phyloP scores from a whole-genome alignment of 2,113 vertebrate genomes.

The Capra hircus region DNA sequence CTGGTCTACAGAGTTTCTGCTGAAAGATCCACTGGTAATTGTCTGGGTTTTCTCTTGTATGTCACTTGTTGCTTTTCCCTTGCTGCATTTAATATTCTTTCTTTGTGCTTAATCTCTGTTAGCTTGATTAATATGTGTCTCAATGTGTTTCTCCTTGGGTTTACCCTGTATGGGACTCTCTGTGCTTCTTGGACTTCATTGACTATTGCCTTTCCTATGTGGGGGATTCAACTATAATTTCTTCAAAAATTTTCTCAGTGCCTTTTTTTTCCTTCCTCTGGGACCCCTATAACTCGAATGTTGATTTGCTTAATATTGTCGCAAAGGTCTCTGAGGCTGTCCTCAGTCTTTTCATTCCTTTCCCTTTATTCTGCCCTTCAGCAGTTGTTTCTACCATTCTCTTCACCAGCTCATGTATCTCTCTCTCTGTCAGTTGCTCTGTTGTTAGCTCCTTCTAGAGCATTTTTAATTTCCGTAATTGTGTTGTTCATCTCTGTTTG shows the following conservation, averaged over 20 bases:
- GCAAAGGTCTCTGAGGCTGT: not conserved
- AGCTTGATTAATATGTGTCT: not conserved
- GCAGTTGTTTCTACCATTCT: not conserved
- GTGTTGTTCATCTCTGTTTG: not conserved
- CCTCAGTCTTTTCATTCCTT: not conserved
- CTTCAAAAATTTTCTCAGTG: not conserved
- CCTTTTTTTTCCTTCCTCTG: not conserved
- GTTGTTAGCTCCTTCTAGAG: not conserved
- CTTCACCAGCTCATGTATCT: not conserved
- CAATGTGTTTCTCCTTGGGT: not conserved
- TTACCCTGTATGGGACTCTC: not conserved
- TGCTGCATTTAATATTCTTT: not conserved
- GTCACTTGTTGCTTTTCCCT: not conserved
- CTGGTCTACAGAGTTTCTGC: not conserved
- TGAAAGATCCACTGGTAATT: not conserved
- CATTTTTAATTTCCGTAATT: not conserved
- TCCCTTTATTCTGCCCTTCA: not conserved
- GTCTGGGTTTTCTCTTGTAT: not conserved
- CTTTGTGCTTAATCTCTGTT: not conserved
- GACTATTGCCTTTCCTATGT: not conserved
- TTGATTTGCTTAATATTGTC: not conserved
- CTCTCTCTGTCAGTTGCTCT: not conserved
- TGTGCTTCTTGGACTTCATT: not conserved
- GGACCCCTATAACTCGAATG: not conserved
- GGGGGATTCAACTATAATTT: not conserved